phyloP scores from a whole-genome alignment of 2,113 vertebrate genomes.

The Salvelinus sp. region DNA sequence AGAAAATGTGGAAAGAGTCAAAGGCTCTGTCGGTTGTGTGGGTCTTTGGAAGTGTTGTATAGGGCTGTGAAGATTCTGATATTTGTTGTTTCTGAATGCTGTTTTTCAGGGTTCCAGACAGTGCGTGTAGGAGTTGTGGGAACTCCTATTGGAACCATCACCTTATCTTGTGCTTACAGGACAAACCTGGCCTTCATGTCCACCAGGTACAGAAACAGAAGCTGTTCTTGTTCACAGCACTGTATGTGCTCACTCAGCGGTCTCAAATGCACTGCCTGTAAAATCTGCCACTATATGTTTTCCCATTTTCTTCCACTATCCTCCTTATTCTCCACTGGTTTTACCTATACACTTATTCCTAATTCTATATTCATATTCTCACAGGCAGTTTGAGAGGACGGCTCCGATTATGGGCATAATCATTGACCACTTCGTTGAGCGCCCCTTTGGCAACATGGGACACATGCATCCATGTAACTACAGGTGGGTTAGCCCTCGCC shows the following conservation, averaged over 20 bases:
- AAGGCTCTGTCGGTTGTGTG: constrained; percentile 5
- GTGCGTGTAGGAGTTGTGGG: constrained; percentile 94
- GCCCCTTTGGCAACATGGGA: constrained; percentile 86
- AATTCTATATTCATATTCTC: constrained; percentile 34
- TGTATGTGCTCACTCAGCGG: not conserved
- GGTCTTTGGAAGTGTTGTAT: no score
- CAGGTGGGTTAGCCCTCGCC: constrained; percentile 77
- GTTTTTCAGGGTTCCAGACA: constrained; percentile 87
- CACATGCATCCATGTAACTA: constrained; percentile 96
- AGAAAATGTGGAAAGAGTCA: no score
- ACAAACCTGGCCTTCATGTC: constrained; percentile 98
- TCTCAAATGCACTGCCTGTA: not conserved
- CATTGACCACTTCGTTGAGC: constrained; percentile 98
- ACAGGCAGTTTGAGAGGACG: constrained; percentile 94
- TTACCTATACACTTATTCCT: not conserved
- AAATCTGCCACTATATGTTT: not conserved
- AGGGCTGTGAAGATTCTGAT: not conserved
- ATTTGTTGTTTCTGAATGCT: not conserved
- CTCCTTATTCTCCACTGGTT: not conserved
- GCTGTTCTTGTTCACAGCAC: not conserved
- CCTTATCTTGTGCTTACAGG: constrained; percentile 95
- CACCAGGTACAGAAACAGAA: constrained; percentile 78
- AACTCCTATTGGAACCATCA: constrained; percentile 93
- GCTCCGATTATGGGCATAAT: constrained; percentile 99
- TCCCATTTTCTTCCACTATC: not conserved